phyloP scores from a whole-genome alignment of 2,113 vertebrate genomes.

The Pampusana beccarii region DNA sequence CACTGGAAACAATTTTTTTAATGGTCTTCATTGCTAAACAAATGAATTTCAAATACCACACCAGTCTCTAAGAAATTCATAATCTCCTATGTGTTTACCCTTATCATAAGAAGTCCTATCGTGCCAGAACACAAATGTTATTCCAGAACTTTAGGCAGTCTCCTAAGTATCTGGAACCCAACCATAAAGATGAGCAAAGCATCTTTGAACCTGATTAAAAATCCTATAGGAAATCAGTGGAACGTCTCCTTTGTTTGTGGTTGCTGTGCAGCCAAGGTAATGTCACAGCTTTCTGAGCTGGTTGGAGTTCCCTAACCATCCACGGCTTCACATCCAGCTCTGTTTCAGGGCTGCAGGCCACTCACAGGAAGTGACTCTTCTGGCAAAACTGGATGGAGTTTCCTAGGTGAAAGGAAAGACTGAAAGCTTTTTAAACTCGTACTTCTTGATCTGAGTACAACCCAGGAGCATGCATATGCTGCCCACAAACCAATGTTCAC shows the following conservation, averaged over 20 bases:
- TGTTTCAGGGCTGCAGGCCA: neutral
- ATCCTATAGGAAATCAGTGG: neutral
- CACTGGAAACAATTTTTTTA: neutral
- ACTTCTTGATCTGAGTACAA: accelerated
- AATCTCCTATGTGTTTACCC: neutral
- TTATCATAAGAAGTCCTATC: neutral
- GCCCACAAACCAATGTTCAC: neutral
- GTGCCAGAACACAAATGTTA: neutral
- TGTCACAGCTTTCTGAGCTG: neutral
- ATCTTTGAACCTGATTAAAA: neutral
- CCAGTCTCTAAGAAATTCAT: neutral
- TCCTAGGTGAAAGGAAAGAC: neutral
- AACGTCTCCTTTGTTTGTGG: neutral
- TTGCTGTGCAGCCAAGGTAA: neutral
- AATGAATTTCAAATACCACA: neutral
- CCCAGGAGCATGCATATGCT: neutral
- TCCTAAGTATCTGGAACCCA: neutral
- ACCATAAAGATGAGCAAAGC: neutral
- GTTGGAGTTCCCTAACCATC: neutral
- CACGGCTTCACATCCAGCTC: neutral
- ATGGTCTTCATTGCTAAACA: neutral
- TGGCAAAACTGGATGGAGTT: neutral
- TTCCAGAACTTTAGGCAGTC: neutral
- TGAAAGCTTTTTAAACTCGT: neutral
- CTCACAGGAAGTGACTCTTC: neutral